Percentiles rank a stretch among this genome's conserved stretches.
phyloP scores from a whole-genome alignment of 2,797 vertebrate species.

The Ctenopoma kingsleyae region DNA sequence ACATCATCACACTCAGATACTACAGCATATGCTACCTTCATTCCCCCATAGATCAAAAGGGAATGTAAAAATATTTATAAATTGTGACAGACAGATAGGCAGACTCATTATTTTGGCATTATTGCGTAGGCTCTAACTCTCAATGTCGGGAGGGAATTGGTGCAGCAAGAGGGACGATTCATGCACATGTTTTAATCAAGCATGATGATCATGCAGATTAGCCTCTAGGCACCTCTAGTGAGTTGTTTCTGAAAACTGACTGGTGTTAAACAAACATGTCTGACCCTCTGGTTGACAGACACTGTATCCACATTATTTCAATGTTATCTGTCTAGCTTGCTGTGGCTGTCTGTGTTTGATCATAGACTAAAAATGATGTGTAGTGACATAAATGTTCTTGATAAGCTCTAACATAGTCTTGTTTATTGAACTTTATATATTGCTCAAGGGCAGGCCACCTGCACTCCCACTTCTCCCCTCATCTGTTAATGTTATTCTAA shows the following conservation, averaged over 20 bases:
- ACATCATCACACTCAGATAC: constrained; percentile 76
- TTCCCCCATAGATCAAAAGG: constrained; percentile 68
- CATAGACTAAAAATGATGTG: constrained; percentile 12
- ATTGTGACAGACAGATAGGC: constrained; percentile 68
- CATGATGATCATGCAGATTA: constrained; percentile 36
- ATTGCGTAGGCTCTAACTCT: constrained; percentile 36
- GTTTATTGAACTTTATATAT: constrained; percentile 47
- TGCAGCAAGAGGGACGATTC: constrained; percentile 52
- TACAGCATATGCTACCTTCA: constrained; percentile 74
- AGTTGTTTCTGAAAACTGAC: constrained; percentile 6
- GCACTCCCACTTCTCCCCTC: constrained; percentile 21
- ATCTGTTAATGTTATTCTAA: constrained; percentile 15
- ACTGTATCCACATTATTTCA: constrained; percentile 24
- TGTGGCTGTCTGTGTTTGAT: constrained; percentile 45
- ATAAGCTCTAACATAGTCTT: constrained; percentile 26
- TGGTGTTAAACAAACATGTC: constrained; percentile 17
- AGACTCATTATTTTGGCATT: constrained; percentile 71
- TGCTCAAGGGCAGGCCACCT: constrained; percentile 57
- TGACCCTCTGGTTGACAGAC: constrained; percentile 17
- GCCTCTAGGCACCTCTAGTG: constrained; percentile 9
- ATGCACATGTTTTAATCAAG: constrained; percentile 61
- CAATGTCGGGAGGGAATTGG: constrained; percentile 64
- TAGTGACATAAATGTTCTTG: constrained; percentile 28
- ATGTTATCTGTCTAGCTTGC: constrained; percentile 30
- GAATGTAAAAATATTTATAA: constrained; percentile 57